A percentile compares a stretch with the other conserved stretches of the same genome.
These are phyloP conservation scores for Eurytoma californica DNA, from an alignment of 2,888 invertebrate genomes.

Conservation along the genomic window DNA sequence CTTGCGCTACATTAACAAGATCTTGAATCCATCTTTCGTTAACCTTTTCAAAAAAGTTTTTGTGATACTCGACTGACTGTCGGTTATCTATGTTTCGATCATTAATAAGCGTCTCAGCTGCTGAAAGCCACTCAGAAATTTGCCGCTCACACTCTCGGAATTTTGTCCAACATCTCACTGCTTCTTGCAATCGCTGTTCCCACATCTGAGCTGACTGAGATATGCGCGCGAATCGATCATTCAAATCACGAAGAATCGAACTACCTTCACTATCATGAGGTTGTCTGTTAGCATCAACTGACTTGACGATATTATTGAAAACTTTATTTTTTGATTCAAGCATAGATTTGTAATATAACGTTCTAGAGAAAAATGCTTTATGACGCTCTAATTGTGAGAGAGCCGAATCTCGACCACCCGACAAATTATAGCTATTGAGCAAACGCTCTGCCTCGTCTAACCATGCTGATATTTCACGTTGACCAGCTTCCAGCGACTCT, in stretches of 20 bases:
- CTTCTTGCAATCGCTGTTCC: conserved; percentile 87
- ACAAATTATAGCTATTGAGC: conserved; percentile 78
- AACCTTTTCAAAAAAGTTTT: conserved; percentile 90
- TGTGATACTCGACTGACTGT: conserved; percentile 88
- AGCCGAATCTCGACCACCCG: conserved; percentile 83
- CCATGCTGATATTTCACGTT: conserved; percentile 91
- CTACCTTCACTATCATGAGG: conserved; percentile 85
- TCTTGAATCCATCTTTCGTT: conserved; percentile 90
- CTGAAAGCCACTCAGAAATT: conserved; percentile 90
- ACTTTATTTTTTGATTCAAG: conserved; percentile 96
- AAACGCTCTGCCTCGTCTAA: conserved; percentile 88
- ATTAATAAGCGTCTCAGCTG: conserved; percentile 87
- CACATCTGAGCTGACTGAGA: conserved; percentile 85
- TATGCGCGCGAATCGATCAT: conserved; percentile 88
- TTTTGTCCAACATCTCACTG: conserved; percentile 89
- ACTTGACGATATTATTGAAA: conserved; percentile 88
- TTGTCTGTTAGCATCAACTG: conserved; percentile 85
- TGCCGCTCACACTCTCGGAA: conserved; percentile 87
- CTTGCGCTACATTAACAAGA: conserved; percentile 85
- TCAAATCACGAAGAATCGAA: conserved; percentile 85
- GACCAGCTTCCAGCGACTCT: conserved; percentile 91
- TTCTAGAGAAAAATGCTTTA: conserved; percentile 91
- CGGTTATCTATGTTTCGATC: conserved; percentile 88
- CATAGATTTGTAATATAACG: conserved; percentile 94
- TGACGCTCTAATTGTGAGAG: conserved; percentile 87